These are phyloP conservation scores for Vulpes ferrilata DNA, from an alignment of 2,113 vertebrate genomes.

Conservation along the genomic window DNA sequence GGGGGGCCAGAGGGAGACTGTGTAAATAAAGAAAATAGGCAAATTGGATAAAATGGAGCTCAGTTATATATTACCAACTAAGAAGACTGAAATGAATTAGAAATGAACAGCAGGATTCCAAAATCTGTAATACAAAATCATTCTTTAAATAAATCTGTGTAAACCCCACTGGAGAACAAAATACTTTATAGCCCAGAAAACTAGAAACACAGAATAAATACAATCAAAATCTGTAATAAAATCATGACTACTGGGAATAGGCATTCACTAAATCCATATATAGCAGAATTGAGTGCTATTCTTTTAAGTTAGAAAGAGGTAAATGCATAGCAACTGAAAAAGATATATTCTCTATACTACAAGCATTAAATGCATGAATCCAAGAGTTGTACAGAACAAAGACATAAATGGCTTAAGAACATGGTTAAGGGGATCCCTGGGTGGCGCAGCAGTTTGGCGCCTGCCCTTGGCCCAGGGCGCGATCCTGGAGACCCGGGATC, in stretches of 20 bases:
- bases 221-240: background rate
- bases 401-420: background rate
- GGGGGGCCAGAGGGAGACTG: no score
- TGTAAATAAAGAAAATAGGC: background rate
- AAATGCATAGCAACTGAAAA: constrained; percentile 24
- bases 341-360: background rate
- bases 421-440: background rate
- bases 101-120: background rate
- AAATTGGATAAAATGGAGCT: background rate
- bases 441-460: no score
- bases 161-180: background rate
- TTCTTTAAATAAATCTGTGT: background rate
- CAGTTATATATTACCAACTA: background rate
- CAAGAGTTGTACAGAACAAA: background rate
- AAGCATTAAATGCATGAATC: background rate
- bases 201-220: background rate
- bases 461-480: no score
- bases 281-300: background rate
- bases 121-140: background rate
- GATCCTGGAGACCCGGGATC: no score
- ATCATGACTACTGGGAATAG: background rate
- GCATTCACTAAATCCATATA: background rate
- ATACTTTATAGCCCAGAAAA: background rate
- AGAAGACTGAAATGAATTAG: background rate
- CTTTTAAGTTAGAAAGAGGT: background rate